Evolutionary conservation across 1,140 invertebrate species (phyloP), one percentile per base, ranked within the genome.

Genomic region (Chelonus insularis): DNA sequence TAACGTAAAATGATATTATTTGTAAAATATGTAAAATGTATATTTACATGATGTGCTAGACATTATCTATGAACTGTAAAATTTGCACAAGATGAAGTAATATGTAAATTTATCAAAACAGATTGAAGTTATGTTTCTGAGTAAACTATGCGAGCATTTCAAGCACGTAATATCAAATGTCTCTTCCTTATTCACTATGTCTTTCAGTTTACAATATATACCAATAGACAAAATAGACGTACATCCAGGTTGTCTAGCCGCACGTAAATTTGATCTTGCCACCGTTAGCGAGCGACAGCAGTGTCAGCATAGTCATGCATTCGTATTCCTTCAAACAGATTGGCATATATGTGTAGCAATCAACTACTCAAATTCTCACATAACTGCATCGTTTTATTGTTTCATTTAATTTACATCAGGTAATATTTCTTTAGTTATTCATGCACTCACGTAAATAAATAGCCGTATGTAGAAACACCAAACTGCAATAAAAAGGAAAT

Each of bases 221-320:
- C n/a, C n/a, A n/a, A n/a, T 21, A 52, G 36, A 52, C 4, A 51
- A 16, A 23, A 21, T 32, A 45, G n/a, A 37, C n/a, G 18, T 37
- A 34, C 32, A 50, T 39, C 47, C 57, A 34, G 34, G 14, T 16
- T 54, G 58, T 60, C 41, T 21, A 48, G 51, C 51, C 51, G 41
- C 41, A 63, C 50, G 62, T 63, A 59, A 63, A 63, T 63, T 63
- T 63, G 57, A 63, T 63, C 57, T 63, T 55, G 39, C 39, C 48
- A 47, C 36, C 25, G 18, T 36, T 45, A 45, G 16, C 34, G 36
- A 51, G 18, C 8, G 52, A 23, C 34, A 39, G 25, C 52, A 34
- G 47, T 37, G 56, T 21, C 36, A 48, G 20, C 34, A 37, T 51
- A 16, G n/a, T 36, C 23, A 2, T 14, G 7, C 3, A 18, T n/a